Evolutionary conservation across 1,140 invertebrate species (phyloP), one percentile per base, ranked within the genome.

Genomic region (Hycleus phaleratus): DNA sequence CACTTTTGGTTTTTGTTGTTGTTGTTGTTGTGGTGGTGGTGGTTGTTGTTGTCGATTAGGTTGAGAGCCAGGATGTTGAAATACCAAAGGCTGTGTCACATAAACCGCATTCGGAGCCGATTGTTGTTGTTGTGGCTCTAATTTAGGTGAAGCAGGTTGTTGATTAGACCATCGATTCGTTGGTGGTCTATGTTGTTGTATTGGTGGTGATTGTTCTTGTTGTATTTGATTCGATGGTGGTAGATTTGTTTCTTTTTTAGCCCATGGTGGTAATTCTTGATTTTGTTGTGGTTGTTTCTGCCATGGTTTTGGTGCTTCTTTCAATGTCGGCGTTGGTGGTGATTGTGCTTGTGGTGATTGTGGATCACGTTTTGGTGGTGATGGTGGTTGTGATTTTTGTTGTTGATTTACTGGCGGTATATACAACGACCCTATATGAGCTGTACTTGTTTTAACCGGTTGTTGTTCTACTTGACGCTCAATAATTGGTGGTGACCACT

Each of bases 331-430:
- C 71, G 56, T 69, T 67, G 63, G 10, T 3, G 72, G 70, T n/a
- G 71, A 66, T 51, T 68, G 64, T 3, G 75, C 72, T 46, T 75
- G 70, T 40, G 78, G 77, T 46, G 75, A 75, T 26, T 78, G 63
- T 10, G 75, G 78, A 9, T 80, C 79, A 26, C 81, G 78, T 32
- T 81, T 79, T 8, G 73, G 74, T 64, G 63, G 74, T 69, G 63
- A 46, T 11, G 70, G 62, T 7, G 68, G 67, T 42, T 42, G 40
- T n/a, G 9, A 7, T 42, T 42, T 11, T 49, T 68, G 62, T 48
- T 68, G 65, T 58, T 71, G 68, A 61, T 63, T 65, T 7, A 69
- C 45, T 47, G 71, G 72, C 7, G 71, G 71, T 42, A 73, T 71
- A 58, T 73, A 73, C 12, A 73, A 57, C 10, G 68, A 68, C 11